Base-by-base conservation (phyloP, 2,888 invertebrate genomes). In the Sphaerolaimus hirsutus region DNA sequence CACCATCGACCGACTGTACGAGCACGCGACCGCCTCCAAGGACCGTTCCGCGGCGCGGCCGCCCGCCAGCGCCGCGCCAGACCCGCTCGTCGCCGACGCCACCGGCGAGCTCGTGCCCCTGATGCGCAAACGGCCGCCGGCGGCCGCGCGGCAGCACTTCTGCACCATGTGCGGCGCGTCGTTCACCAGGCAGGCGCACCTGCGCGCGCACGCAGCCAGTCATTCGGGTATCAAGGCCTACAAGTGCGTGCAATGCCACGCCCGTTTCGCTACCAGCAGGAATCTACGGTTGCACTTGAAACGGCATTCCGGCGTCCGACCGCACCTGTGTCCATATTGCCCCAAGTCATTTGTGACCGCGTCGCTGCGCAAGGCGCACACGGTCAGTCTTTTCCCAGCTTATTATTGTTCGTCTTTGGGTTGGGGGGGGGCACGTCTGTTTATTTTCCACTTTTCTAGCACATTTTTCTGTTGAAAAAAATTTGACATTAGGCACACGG, bases 261-360 rank as follows among this genome's bases (percentile, higher is more conserved):
- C 54, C n/a, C n/a, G n/a, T n/a, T n/a, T n/a, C n/a, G n/a, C n/a
- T n/a, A n/a, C n/a, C n/a, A n/a, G n/a, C n/a, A n/a, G n/a, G n/a
- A n/a, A n/a, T n/a, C n/a, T n/a, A n/a, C n/a, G n/a, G n/a, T n/a
- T n/a, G n/a, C 65, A 65, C 50, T 52, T 65, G 37, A 51, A 64
- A 27, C 62, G 63, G 32, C 65, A 65, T 48, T 64, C 63, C 49
- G 62, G 63, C 24, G 62, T 63, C 50, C 62, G 61, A 45, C 62
- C 63, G 14, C 64, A 62, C 52, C 55, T 59, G 44, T 65, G 65
- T 51, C 41, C 55, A 37, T 53, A 56, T 45, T 65, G 65, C 50
- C 45, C 51, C 42, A 53, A 59, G 29, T 54, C 58, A 1, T 65
- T 65, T n/a, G n/a, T n/a, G n/a, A n/a, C n/a, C n/a, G n/a, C n/a